Evolutionary conservation across 1,140 invertebrate genomes (phyloP), one percentile per base, ranked within the genome.

Genomic region (Hormaphis cornu): DNA sequence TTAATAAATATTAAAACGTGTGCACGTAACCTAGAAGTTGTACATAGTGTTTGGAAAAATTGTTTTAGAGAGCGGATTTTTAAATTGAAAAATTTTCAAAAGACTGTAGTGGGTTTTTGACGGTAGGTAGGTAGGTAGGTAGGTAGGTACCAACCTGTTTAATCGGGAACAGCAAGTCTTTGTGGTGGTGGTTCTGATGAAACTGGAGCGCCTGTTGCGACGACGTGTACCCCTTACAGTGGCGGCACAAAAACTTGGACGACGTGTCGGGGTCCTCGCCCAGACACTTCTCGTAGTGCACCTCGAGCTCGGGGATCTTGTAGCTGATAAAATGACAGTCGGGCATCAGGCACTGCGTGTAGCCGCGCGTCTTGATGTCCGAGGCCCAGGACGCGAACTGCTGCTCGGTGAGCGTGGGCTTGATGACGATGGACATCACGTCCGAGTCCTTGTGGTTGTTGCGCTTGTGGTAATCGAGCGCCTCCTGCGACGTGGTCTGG

Each of bases 271-370:
- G 61, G 24, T 66, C 61, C 40, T 66, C 61, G 50, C 61, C 61
- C 0, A 66, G 28, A 35, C 61, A 66, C 10, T 66, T 66, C 35
- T 66, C 61, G 24, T 66, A 66, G 7, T 66, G 61, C 24, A 22
- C 28, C 1, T 66, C 61, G 8, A 66, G 44, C n/a, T 66, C 61
- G n/a, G 44, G 20, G 10, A 66, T 16, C 35, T 66, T 66, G 2
- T 50, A 66, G 24, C 61, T 66, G 12, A 66, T 66, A n/a, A 66
- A 66, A 66, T 66, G 61, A 24, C 61, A 66, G 22, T 66, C 61
- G 5, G 61, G 61, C 61, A 66, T 66, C 3, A 66, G 35, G 35
- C 61, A 66, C n/a, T 66, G 61, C 10, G 61, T 66, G 3, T 66
- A 66, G 1, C 61, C 61, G 8, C 61, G 61, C 8, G 61, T 66